Percentiles rank a stretch among this genome's conserved stretches.
phyloP scores from a whole-genome alignment of 2,113 vertebrate species.

The Brevimyrus niger region DNA sequence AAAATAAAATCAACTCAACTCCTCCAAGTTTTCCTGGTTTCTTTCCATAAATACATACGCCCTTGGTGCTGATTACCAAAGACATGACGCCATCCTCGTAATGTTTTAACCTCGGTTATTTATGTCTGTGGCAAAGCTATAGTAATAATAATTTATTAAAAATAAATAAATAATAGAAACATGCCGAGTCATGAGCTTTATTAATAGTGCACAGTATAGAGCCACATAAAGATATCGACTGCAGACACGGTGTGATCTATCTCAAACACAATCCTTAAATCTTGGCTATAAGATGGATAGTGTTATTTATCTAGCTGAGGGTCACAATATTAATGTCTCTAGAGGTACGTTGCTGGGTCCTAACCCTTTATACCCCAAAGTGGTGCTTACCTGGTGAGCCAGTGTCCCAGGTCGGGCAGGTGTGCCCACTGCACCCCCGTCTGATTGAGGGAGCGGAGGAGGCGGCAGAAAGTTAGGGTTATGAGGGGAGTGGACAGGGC shows the following conservation, averaged over 20 bases:
- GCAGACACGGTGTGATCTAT: background rate
- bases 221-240: background rate
- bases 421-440: conserved; percentile 93
- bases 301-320: background rate
- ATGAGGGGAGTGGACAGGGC: conserved; percentile 73
- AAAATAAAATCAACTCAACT: background rate
- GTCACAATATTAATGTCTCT: background rate
- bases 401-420: conserved; percentile 82
- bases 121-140: background rate
- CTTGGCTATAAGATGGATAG: background rate
- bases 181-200: conserved; percentile 5
- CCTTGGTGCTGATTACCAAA: background rate
- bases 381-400: conserved; percentile 79
- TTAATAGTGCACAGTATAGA: background rate
- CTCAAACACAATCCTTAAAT: background rate
- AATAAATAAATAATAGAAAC: background rate
- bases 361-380: background rate
- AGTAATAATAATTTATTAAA: background rate
- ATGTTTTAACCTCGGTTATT: background rate
- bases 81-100: background rate
- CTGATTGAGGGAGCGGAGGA: conserved; percentile 88
- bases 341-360: background rate
- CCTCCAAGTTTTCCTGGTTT: background rate
- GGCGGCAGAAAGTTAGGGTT: conserved; percentile 76
- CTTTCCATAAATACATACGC: background rate